phyloP scores from a whole-genome alignment of 2,888 invertebrate species.

The Hydrotaea diabolus region DNA sequence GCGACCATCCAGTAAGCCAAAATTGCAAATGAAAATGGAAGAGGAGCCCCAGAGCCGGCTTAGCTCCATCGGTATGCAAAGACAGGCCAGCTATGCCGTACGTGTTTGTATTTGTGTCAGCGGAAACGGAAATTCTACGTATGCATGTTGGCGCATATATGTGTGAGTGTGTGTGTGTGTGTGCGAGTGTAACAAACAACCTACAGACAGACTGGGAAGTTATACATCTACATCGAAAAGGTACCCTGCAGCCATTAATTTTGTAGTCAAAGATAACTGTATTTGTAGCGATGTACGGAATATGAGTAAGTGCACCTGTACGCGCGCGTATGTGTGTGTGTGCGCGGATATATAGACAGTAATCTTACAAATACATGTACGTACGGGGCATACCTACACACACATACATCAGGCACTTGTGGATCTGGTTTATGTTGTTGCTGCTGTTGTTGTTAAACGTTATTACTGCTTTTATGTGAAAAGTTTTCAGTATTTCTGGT shows the following conservation, averaged over 20 bases:
- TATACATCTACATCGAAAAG: slow-evolving; percentile 50
- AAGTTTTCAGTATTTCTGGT: slow-evolving; percentile 44
- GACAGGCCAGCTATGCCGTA: neutral
- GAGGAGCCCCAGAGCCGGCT: slow-evolving; percentile 44
- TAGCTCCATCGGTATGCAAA: slow-evolving; percentile 43
- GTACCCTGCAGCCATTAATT: slow-evolving; percentile 58
- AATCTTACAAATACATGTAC: neutral
- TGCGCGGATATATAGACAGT: neutral
- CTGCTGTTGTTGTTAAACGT: slow-evolving; percentile 49
- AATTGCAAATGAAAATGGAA: neutral
- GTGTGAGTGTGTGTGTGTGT: too few relatives aligned
- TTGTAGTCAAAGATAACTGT: slow-evolving; percentile 58
- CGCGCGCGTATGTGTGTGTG: neutral
- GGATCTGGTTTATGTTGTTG: slow-evolving; percentile 30
- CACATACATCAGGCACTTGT: slow-evolving; percentile 47
- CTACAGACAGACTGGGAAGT: slow-evolving; percentile 13
- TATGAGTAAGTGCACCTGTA: slow-evolving; percentile 14
- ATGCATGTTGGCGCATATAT: too few relatives aligned
- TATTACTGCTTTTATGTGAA: slow-evolving; percentile 57
- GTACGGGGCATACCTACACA: neutral
- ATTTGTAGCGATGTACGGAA: slow-evolving; percentile 23
- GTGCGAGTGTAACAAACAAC: slow-evolving; percentile 9
- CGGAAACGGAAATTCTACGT: slow-evolving; percentile 57
- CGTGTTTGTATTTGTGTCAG: slow-evolving; percentile 40
- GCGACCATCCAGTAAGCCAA: slow-evolving; percentile 8